These are phyloP conservation scores for silkworm (Bombyx mori) DNA, from an alignment of 1,140 invertebrate species.

Conservation along the genomic window DNA sequence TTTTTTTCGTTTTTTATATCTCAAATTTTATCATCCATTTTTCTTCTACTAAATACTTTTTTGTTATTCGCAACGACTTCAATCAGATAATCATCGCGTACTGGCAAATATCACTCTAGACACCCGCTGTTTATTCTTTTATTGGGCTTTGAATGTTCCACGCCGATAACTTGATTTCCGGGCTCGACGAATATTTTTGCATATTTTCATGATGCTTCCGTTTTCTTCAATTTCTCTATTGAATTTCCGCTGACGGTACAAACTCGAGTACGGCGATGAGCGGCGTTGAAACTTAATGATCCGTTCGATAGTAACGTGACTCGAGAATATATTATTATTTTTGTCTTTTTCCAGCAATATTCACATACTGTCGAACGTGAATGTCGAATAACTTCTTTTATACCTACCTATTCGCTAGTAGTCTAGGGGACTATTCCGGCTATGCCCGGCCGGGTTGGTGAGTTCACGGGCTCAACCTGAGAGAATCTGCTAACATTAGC, in stretches of 20 bases:
- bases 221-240: constrained; percentile 24
- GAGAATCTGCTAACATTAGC: no score
- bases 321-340: constrained; percentile 21
- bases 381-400: no score
- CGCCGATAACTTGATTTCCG: constrained; percentile 18
- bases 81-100: no score
- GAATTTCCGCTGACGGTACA: constrained; percentile 30
- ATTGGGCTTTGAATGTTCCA: constrained; percentile 8
- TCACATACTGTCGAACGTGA: not conserved
- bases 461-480: no score
- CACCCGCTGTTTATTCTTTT: constrained; percentile 1
- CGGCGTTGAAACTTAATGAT: constrained; percentile 26
- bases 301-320: constrained; percentile 21
- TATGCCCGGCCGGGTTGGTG: no score
- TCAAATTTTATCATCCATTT: no score
- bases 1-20: no score
- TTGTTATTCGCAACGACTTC: no score
- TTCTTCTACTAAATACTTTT: no score
- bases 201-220: constrained; percentile 20
- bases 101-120: no score
- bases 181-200: constrained; percentile 29
- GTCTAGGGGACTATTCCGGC: no score
- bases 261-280: constrained; percentile 15
- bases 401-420: no score
- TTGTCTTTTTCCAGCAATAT: constrained; percentile 8